phyloP scores from a whole-genome alignment of 2,113 vertebrate species.

The Pelecanoides urinatrix region DNA sequence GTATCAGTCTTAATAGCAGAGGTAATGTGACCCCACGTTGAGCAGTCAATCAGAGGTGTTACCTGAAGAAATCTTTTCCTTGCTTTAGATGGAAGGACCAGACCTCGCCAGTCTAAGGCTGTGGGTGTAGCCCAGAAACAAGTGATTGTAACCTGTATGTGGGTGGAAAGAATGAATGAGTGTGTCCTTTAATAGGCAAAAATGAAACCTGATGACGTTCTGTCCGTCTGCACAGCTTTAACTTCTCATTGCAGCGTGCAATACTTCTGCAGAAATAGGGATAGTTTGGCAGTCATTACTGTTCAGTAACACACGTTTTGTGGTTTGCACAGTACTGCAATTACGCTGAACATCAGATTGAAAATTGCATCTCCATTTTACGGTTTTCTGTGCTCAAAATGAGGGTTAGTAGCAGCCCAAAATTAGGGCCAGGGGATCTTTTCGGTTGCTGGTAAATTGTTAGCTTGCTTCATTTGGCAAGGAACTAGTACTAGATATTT shows the following conservation, averaged over 20 bases:
- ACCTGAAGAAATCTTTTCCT: not conserved
- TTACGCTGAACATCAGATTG: not conserved
- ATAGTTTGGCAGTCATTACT: not conserved
- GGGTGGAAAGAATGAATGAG: not conserved
- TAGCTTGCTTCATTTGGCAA: not conserved
- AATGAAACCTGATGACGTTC: not conserved
- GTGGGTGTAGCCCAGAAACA: not conserved
- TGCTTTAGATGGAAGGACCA: not conserved
- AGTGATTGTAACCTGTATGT: not conserved
- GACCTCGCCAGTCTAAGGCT: not conserved
- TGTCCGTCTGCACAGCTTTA: not conserved
- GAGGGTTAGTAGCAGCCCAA: not conserved
- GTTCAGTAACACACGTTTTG: fast-evolving
- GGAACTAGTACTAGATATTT: not conserved
- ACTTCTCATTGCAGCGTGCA: not conserved
- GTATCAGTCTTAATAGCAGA: not conserved
- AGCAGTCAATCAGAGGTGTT: not conserved
- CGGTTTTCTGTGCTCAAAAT: not conserved
- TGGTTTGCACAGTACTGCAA: not conserved
- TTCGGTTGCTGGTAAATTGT: not conserved
- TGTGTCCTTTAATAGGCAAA: not conserved
- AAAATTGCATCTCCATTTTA: not conserved
- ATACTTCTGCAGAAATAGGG: not conserved
- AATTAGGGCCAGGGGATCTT: not conserved
- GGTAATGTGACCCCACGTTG: fast-evolving